Base-by-base conservation (phyloP, 64 coral and sea anemone genomes). In the Dendronephthya gigantea region DNA sequence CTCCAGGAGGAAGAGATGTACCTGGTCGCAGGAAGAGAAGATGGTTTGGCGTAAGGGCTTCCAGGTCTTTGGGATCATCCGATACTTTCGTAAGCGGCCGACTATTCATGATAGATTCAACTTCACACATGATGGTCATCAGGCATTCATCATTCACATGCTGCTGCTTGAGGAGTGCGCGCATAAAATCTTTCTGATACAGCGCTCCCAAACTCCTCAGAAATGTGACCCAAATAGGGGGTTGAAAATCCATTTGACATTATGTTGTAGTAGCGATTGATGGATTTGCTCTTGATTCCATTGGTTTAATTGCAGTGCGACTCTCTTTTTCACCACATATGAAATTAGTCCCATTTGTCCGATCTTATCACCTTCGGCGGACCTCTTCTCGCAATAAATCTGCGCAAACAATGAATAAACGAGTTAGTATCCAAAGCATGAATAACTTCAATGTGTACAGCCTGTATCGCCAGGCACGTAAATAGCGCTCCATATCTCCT, bases 91-190 rank as follows among this genome's bases (percentile, higher is more conserved):
- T 70, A 9, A 70, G 66, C 8, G 66, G 66, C 27, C 66, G 8
- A 32, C 66, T 70, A 32, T 70, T 70, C 66, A 70, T 70, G 66
- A 70, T 70, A 70, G 17, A 25, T 70, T 70, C 66, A 9, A 70
- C 66, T n/a, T 70, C 66, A n/a, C 66, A 70, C 66, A 70, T 70
- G 7, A 70, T 7, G 6, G 66, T 70, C 8, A 8, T 70, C 27
- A 70, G 27, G n/a, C 66, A 70, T 70, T 70, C 66, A 32, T 11
- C 66, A 70, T 70, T n/a, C 30, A 70, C 66, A 32, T 9, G 7
- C 30, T 70, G 66, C 27, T 70, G n/a, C 66, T 70, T 70, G 6
- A 70, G 30, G 7, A 70, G 30, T n/a, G n/a, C n/a, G 27, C 66
- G 6, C 6, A 70, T 8, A 70, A 32, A 32, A 70, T 70, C 27